These are phyloP conservation scores for Meandrina meandrites DNA, from an alignment of 92 coral and sea anemone genomes.

Conservation along the genomic window DNA sequence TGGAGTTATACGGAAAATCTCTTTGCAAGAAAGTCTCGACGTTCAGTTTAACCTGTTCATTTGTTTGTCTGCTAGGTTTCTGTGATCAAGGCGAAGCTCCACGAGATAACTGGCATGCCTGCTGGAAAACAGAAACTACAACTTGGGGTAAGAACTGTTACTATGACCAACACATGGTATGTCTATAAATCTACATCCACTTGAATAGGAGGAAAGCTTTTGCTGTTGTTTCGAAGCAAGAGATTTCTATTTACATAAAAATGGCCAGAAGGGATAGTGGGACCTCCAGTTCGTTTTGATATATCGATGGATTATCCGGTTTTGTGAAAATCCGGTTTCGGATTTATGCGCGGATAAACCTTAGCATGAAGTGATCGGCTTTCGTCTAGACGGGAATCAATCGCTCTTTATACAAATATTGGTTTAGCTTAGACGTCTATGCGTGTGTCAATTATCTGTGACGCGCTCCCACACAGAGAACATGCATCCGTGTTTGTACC, in stretches of 20 bases:
- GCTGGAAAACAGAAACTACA: constrained; percentile 98
- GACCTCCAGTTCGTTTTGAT: background rate
- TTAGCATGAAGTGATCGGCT: background rate
- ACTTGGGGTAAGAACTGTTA: constrained; percentile 78
- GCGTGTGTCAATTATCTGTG: background rate
- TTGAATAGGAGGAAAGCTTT: background rate
- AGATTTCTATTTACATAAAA: background rate
- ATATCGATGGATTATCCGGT: background rate
- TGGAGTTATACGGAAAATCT: background rate
- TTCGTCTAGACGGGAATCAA: background rate
- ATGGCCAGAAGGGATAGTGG: background rate
- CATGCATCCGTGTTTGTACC: background rate
- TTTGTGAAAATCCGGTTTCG: background rate
- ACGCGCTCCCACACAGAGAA: background rate
- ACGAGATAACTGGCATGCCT: constrained; percentile 96
- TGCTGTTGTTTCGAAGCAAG: background rate
- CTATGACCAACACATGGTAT: background rate
- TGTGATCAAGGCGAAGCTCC: constrained; percentile 95
- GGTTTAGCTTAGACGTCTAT: background rate
- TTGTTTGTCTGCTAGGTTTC: constrained; percentile 69
- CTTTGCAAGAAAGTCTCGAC: background rate
- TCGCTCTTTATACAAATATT: background rate
- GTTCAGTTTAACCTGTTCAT: background rate
- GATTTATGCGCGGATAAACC: background rate
- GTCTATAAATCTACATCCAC: background rate